Evolutionary conservation across 2,113 vertebrate species (phyloP).

Genomic region (Tichodroma muraria): DNA sequence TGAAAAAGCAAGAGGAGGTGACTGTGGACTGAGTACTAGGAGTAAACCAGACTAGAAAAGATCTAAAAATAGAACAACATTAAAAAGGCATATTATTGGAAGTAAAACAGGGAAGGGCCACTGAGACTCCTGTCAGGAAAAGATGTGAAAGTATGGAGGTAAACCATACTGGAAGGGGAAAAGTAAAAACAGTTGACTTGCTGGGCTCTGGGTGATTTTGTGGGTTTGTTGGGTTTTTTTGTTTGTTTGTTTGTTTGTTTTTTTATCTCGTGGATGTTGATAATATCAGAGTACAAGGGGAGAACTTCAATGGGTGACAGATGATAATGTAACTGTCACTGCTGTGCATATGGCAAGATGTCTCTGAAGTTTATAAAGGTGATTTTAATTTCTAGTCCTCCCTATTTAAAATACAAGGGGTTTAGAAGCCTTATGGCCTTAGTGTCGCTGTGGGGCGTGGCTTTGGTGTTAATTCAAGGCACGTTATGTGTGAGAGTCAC

Average conservation of each 20-base stretch:
- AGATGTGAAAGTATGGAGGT: not conserved
- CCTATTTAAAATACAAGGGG: not conserved
- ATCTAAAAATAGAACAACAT: not conserved
- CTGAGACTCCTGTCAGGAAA: not conserved
- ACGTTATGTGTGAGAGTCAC: accelerated
- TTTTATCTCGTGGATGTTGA: not conserved
- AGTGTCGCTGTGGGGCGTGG: not conserved
- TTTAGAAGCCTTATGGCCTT: not conserved
- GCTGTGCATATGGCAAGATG: not conserved
- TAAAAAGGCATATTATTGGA: not conserved
- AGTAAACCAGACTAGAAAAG: not conserved
- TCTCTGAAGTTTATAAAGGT: not conserved
- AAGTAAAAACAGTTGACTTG: not conserved
- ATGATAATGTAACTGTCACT: not conserved
- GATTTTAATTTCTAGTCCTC: not conserved
- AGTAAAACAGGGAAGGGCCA: not conserved
- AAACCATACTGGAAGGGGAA: not conserved
- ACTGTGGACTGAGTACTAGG: not conserved
- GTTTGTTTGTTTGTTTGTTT: too few relatives aligned
- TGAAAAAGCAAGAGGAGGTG: not conserved
- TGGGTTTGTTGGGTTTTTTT: not conserved
- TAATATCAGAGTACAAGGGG: not conserved
- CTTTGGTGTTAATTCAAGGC: not conserved
- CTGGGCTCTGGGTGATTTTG: not conserved
- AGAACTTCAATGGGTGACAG: not conserved